Conservation (phyloP, 1,140 invertebrate genomes). For the Nephotettix cincticeps region DNA sequence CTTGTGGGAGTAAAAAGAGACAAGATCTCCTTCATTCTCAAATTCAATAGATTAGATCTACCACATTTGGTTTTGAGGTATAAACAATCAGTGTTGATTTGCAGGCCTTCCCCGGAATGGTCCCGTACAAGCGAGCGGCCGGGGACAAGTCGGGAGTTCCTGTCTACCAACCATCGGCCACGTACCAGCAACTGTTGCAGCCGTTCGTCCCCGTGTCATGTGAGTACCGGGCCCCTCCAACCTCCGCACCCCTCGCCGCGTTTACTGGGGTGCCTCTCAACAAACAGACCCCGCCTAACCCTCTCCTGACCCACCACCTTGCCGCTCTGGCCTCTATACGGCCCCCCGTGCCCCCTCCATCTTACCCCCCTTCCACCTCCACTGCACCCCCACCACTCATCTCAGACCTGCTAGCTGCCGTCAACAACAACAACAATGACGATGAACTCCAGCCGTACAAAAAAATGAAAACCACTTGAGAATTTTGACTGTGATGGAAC, state of each 20-base stretch:
- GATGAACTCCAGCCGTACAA: constrained; percentile 78
- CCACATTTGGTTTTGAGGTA: no score
- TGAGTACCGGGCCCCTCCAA: constrained; percentile 69
- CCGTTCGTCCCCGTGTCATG: constrained; percentile 90
- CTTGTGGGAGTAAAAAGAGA: no score
- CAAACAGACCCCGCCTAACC: constrained; percentile 45
- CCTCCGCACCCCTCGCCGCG: constrained; percentile 32
- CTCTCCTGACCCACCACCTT: constrained; percentile 35
- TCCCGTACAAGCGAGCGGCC: constrained; percentile 90
- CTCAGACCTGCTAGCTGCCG: constrained; percentile 41
- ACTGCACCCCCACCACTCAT: constrained; percentile 37
- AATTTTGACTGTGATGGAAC: constrained; percentile 24
- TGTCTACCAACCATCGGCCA: constrained; percentile 85
- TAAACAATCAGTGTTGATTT: no score
- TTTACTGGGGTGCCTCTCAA: constrained; percentile 57
- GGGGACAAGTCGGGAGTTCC: constrained; percentile 94
- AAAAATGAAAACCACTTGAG: constrained; percentile 84
- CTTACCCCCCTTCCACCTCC: constrained; percentile 45
- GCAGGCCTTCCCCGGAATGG: constrained; percentile 90
- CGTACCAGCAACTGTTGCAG: constrained; percentile 95
- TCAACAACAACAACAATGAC: constrained; percentile 51
- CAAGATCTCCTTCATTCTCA: no score
- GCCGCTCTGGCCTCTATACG: constrained; percentile 49
- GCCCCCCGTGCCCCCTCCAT: constrained; percentile 38
- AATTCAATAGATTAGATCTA: no score